Evolutionary conservation across 2,888 invertebrate genomes (phyloP).

Genomic region (Scrobipalpa costella): DNA sequence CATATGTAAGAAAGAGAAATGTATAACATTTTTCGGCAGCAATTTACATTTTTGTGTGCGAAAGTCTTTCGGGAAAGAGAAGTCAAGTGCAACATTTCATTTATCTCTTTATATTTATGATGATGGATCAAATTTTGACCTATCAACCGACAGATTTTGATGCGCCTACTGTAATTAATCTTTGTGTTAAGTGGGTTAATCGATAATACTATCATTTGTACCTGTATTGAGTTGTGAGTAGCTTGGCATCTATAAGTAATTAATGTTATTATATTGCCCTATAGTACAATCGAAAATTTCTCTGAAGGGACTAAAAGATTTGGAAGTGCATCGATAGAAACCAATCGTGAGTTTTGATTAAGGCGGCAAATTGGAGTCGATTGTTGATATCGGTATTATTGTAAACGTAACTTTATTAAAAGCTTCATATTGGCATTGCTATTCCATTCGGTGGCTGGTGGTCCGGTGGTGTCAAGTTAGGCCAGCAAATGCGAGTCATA

Average conservation of each 20-base stretch:
- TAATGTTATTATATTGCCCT: slow-evolving; percentile 5
- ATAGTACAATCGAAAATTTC: background rate
- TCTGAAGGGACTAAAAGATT: too few relatives aligned
- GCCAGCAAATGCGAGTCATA: too few relatives aligned
- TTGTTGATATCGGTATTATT: too few relatives aligned
- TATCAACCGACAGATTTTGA: slow-evolving; percentile 19
- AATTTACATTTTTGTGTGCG: slow-evolving; percentile 59
- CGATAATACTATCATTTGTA: slow-evolving; percentile 8
- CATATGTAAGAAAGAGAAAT: slow-evolving; percentile 8
- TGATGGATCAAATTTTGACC: slow-evolving; percentile 14
- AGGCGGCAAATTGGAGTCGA: too few relatives aligned
- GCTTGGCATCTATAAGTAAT: background rate
- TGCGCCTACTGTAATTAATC: slow-evolving; percentile 22
- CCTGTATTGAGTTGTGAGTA: slow-evolving; percentile 5
- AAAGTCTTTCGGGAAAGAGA: slow-evolving; percentile 43
- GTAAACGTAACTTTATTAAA: too few relatives aligned
- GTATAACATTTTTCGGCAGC: slow-evolving; percentile 35
- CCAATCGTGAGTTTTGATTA: too few relatives aligned
- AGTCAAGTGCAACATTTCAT: slow-evolving; percentile 34
- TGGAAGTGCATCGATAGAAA: too few relatives aligned
- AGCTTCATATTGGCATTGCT: too few relatives aligned
- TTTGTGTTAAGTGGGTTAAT: slow-evolving; percentile 10
- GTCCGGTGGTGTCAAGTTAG: too few relatives aligned
- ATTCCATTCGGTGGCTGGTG: too few relatives aligned
- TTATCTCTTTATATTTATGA: slow-evolving; percentile 32